Base-by-base conservation (phyloP, 2,888 invertebrate genomes). In the Sussaba pulchella region DNA sequence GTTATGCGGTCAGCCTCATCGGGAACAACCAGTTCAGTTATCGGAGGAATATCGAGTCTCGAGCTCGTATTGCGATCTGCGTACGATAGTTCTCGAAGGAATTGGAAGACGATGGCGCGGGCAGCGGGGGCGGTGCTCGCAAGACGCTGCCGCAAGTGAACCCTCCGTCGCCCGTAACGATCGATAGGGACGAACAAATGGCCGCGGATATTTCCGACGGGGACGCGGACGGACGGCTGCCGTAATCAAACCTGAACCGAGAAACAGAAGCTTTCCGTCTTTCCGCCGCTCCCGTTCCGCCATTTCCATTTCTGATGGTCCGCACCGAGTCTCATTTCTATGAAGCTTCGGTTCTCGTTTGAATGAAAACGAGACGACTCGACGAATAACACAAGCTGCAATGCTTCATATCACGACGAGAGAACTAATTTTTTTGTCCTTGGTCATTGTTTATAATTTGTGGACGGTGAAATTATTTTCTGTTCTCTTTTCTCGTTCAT, bases 241-340 rank as follows among this genome's bases (percentile, higher is more conserved):
- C 14, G 54, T 63, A 63, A 73, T 69, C 52, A 73, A 78, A 54
- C 45, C 45, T 26, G 12, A 26, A 54, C n/a, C n/a, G 12, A 63
- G 52, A 21, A 78, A 63, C 31, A 14, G 19, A 54, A 73, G 63
- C 45, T 31, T 64, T 41, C 17, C 39, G 24, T 26, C 39, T 21
- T 21, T 63, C 31, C 21, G 14, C 36, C 39, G 19, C 17, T 47
- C 12, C 5, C 14, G 39, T 36, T 63, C 45, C 1, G 14, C 54
- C 54, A 41, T 41, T 71, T 57, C 17, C 47, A 78, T 67, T 73
- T 61, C 47, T 73, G n/a, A 12, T n/a, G 9, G 21, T 19, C 14
- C n/a, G 26, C 36, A 17, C 19, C 5, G 17, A 19, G 39, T 41
- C 12, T 19, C 57, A 41, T n/a, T 52, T 8, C 41, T 14, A 59